Percentiles rank a stretch among this genome's conserved stretches.
These are phyloP conservation scores for Thelaira solivaga DNA, from an alignment of 2,888 invertebrate genomes.

Conservation along the genomic window DNA sequence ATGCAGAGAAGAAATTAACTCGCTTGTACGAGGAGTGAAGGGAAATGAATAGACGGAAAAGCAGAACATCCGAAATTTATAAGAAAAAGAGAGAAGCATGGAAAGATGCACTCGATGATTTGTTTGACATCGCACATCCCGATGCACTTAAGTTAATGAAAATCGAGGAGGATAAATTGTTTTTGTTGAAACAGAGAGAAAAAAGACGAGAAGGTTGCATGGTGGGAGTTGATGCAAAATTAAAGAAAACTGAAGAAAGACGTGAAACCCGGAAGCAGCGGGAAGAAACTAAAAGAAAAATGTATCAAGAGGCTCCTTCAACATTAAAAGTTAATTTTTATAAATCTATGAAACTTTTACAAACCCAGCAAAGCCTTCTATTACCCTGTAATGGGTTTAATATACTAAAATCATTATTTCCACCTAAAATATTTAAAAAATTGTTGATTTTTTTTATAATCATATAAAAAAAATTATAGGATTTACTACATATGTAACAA, in stretches of 20 bases:
- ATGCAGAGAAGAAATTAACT: neutral
- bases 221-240: constrained; percentile 2
- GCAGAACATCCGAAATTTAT: neutral
- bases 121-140: neutral
- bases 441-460: too few species aligned
- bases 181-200: too few species aligned
- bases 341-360: too few species aligned
- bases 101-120: neutral
- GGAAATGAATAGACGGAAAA: neutral
- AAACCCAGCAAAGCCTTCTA: neutral
- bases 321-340: neutral
- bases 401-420: too few species aligned
- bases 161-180: neutral
- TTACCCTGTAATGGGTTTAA: too few species aligned
- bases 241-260: neutral
- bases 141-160: neutral
- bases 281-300: constrained; percentile 1
- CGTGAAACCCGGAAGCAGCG: constrained; percentile 2
- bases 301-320: constrained; percentile 3
- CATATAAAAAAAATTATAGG: too few species aligned
- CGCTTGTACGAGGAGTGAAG: neutral
- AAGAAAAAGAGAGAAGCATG: neutral
- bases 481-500: too few species aligned
- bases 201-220: constrained; percentile 5
- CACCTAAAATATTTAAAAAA: too few species aligned